Base-by-base conservation (phyloP, 1,140 invertebrate species). In the Plutomurus gul region DNA sequence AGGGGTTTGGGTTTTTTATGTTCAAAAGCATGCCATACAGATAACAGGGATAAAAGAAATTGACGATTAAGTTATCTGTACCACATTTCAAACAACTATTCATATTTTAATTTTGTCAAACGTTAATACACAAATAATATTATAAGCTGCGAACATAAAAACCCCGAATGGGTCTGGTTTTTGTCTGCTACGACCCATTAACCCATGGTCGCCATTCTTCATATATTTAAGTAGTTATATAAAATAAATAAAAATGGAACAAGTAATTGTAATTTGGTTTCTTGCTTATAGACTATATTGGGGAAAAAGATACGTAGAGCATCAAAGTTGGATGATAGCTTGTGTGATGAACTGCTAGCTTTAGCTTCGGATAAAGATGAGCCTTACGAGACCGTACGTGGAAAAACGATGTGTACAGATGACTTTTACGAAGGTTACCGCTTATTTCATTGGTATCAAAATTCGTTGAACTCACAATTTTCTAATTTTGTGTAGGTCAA, bases 351-450 rank as follows among this genome's bases (percentile, higher is more conserved):
- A 83, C 86, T 99, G 3, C 91, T 92, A 81, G 89, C 89, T 0
- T 86, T 95, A 46, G 89, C 92, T 0, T 81, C 85, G 25, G 89
- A 92, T 79, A 89, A 90, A 3, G 92, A 94, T 79, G 93, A 95
- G 85, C 93, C 93, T 0, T 97, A 96, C 85, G 92, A 95, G 16
- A 95, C 93, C 1, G 89, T 96, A 22, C 89, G 89, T 37, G 98
- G 98, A 30, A 97, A 93, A 86, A 99, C 97, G 0, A 93, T 99
- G 90, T 98, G 96, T 86, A 95, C 96, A 5, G 92, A 96, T 84
- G 97, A 99, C 86, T 99, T 99, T 87, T 99, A 99, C 87, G 97
- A 99, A 91, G 96, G 94, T 94, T 11, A 11, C 22, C 10, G 8
- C n/a, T n/a, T 27, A 56, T 25, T 25, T 56, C 30, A 27, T 39